Percentiles rank a stretch among this genome's conserved stretches.
Evolutionary conservation across 2,113 vertebrate genomes (phyloP).

Genomic region (Hyaena hyaena): DNA sequence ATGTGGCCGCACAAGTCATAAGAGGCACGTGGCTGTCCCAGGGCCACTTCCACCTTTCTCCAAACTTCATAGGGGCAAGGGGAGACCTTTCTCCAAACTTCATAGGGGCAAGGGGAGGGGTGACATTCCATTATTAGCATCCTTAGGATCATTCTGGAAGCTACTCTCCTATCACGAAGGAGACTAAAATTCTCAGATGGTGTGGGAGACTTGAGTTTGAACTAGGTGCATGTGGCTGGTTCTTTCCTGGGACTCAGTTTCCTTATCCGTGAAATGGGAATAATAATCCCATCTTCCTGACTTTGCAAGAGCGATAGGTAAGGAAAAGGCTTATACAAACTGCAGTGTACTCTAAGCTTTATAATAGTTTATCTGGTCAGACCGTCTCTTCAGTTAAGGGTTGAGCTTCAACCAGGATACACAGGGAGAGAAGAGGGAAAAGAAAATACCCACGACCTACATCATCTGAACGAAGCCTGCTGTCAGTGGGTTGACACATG

Average conservation of each 20-base stretch:
- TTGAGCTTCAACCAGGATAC: neutral
- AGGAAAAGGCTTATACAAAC: neutral
- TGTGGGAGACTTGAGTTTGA: neutral
- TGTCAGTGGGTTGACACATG: accelerated
- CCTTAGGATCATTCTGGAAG: neutral
- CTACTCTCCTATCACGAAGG: neutral
- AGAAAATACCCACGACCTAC: no score
- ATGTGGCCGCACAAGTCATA: accelerated
- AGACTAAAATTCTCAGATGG: neutral
- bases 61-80: neutral
- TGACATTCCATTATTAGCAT: neutral
- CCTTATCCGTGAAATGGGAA: neutral
- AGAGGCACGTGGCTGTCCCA: accelerated
- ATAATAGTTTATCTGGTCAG: neutral
- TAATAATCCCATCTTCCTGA: neutral
- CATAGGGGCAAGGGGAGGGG: neutral
- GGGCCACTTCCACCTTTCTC: neutral
- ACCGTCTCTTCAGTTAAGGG: neutral
- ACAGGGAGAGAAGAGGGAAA: accelerated
- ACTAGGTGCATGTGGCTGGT: neutral
- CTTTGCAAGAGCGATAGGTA: neutral
- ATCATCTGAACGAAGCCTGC: neutral
- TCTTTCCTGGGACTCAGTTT: neutral
- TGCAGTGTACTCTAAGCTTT: accelerated
- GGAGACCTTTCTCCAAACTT: neutral